A percentile compares a stretch with the other conserved stretches of the same genome.
Conservation (phyloP, 2,113 vertebrate species). For the Bucco capensis region DNA sequence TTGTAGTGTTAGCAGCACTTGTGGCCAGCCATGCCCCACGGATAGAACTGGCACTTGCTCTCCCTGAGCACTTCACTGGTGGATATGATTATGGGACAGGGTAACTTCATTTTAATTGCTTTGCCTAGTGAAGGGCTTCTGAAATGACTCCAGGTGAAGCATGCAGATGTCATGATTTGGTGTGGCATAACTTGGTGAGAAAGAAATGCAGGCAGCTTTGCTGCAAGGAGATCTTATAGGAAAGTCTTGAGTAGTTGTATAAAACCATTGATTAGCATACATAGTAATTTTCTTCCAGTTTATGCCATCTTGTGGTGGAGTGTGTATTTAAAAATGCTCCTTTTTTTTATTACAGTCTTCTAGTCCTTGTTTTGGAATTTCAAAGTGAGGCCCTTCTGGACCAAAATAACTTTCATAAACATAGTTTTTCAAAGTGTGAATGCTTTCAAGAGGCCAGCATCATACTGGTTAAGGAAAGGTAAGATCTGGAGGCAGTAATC, state of each 20-base stretch:
- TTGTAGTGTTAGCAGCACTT: constrained; percentile 19
- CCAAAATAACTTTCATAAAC: constrained; percentile 48
- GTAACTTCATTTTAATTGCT: constrained; percentile 35
- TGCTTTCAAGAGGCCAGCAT: background rate
- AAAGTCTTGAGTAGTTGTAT: constrained; percentile 34
- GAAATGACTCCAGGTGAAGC: background rate
- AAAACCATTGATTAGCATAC: constrained; percentile 62
- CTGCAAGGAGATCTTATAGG: constrained; percentile 17
- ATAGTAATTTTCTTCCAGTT: constrained; percentile 65
- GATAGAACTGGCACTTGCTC: constrained; percentile 32
- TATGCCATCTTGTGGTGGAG: constrained; percentile 52
- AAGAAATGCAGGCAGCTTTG: background rate
- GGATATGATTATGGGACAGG: constrained; percentile 36
- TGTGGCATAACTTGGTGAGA: background rate
- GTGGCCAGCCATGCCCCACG: background rate
- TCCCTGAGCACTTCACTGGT: background rate
- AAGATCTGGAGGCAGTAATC: background rate
- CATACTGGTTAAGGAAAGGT: constrained; percentile 20
- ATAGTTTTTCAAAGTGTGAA: background rate
- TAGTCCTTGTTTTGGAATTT: constrained; percentile 51
- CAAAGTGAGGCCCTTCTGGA: constrained; percentile 40
- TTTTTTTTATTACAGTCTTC: constrained; percentile 54
- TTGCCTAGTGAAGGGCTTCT: background rate
- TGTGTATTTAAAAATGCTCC: constrained; percentile 36
- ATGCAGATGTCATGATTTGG: background rate